phyloP scores from a whole-genome alignment of 2,888 invertebrate genomes.

The Alviniconcha strummeri region DNA sequence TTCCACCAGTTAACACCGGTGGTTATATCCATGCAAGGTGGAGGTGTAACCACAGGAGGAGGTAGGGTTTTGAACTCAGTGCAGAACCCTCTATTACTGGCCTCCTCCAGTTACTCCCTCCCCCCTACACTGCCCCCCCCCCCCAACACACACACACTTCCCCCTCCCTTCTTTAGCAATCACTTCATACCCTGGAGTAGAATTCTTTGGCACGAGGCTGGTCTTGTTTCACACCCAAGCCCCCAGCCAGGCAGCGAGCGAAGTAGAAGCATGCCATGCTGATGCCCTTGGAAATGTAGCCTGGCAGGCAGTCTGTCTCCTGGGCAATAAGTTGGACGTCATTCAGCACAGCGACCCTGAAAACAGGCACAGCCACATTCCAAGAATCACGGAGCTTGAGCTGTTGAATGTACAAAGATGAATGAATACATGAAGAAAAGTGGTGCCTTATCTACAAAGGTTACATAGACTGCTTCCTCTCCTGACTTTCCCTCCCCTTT shows the following conservation, averaged over 20 bases:
- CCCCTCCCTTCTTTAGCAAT: too few species aligned
- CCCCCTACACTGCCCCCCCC: not conserved
- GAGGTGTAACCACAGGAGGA: too few species aligned
- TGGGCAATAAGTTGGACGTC: conserved; percentile 60
- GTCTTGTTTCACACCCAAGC: conserved; percentile 65
- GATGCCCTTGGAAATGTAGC: conserved; percentile 69
- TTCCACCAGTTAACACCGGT: too few species aligned
- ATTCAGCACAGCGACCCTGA: conserved; percentile 63
- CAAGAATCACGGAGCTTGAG: not conserved
- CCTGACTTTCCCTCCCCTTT: too few species aligned
- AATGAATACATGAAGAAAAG: too few species aligned
- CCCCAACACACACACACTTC: not conserved
- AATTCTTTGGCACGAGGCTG: conserved; percentile 61
- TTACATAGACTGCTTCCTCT: not conserved
- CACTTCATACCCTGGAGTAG: conserved; percentile 66
- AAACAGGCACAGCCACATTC: conserved; percentile 2
- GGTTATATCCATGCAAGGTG: too few species aligned
- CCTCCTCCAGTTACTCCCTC: not conserved
- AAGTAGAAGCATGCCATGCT: conserved; percentile 70
- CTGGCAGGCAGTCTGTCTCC: conserved; percentile 69
- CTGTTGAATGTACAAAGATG: too few species aligned
- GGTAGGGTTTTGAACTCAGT: too few species aligned
- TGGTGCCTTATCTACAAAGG: too few species aligned
- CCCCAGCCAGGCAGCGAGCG: conserved; percentile 68
- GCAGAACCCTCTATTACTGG: too few species aligned